Evolutionary conservation across 2,888 invertebrate species (phyloP), one percentile per base, ranked within the genome.

Genomic region (Phasia obesa): DNA sequence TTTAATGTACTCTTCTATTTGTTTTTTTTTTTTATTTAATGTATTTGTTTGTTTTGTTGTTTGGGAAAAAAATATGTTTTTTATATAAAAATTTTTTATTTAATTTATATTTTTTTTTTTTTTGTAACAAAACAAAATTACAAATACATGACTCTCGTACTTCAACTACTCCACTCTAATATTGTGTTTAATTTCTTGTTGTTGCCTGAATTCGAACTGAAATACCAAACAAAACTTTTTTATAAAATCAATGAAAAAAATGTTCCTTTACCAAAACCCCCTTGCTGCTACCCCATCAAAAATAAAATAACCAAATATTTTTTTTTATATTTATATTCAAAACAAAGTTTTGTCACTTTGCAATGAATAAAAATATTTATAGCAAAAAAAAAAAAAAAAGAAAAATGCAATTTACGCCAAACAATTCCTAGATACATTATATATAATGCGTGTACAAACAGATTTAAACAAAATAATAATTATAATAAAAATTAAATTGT

Each of bases 381-480:
- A 11, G 9, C 3, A 35, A n/a, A n/a, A n/a, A n/a, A n/a, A n/a
- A n/a, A n/a, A n/a, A n/a, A n/a, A n/a, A n/a, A n/a, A n/a, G n/a
- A n/a, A 2, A 55, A 71, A 53, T 80, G 79, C 71, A 80, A 80
- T 75, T 62, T 69, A 62, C 42, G 53, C 71, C 38, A 51, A 81
- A 70, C 71, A 85, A 85, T 81, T 85, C 87, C 89, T 87, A 89
- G 88, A 89, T 88, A 89, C 89, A 90, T 90, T 89, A 90, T 90
- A 89, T 90, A 90, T 90, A 90, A 90, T 90, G 90, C 90, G 90
- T 90, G 90, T 90, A 89, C 88, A 86, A 85, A 84, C 81, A 85
- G 85, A 85, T 86, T 81, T 84, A 81, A 84, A 81, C 65, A 75
- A 76, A 82, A 76, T 60, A 74, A 44, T 47, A 55, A 60, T 69